Evolutionary conservation across 2,888 invertebrate genomes (phyloP).

Genomic region (Archips xylosteana): DNA sequence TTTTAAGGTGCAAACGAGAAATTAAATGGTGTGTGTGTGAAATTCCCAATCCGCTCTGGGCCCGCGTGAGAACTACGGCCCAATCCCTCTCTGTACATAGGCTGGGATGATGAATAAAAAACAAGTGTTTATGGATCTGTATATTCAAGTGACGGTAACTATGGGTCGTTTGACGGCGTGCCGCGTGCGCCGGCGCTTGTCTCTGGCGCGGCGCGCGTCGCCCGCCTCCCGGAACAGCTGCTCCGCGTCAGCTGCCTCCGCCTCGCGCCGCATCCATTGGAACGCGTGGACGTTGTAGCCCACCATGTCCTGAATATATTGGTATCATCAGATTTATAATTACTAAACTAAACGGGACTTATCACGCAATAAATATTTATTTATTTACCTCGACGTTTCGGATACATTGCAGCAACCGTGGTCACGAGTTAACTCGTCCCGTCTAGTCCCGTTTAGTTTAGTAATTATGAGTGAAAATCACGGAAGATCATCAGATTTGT

Average conservation of each 20-base stretch:
- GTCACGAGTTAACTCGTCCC: too few species aligned
- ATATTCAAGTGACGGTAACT: slow-evolving; percentile 67
- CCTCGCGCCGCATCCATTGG: slow-evolving; percentile 89
- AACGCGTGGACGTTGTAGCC: slow-evolving; percentile 95
- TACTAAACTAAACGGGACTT: too few species aligned
- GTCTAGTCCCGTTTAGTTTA: too few species aligned
- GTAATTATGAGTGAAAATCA: too few species aligned
- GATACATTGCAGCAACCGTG: too few species aligned
- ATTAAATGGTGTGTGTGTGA: too few species aligned
- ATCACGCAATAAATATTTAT: too few species aligned
- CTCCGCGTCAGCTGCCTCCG: slow-evolving; percentile 91
- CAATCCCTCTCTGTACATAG: too few species aligned
- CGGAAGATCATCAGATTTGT: background rate
- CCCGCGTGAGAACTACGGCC: too few species aligned
- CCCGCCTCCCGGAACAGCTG: slow-evolving; percentile 92
- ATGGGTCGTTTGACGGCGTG: slow-evolving; percentile 88
- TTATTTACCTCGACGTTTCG: too few species aligned
- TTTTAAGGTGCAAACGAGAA: too few species aligned
- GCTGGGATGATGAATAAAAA: background rate
- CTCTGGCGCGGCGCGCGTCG: slow-evolving; percentile 86
- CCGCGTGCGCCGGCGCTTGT: slow-evolving; percentile 86
- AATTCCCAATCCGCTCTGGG: too few species aligned
- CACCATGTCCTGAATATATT: slow-evolving; percentile 88
- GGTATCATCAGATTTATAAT: background rate
- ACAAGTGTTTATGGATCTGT: background rate